Conservation (phyloP, 2,888 invertebrate genomes). For the Ganaspis brasiliensis region DNA sequence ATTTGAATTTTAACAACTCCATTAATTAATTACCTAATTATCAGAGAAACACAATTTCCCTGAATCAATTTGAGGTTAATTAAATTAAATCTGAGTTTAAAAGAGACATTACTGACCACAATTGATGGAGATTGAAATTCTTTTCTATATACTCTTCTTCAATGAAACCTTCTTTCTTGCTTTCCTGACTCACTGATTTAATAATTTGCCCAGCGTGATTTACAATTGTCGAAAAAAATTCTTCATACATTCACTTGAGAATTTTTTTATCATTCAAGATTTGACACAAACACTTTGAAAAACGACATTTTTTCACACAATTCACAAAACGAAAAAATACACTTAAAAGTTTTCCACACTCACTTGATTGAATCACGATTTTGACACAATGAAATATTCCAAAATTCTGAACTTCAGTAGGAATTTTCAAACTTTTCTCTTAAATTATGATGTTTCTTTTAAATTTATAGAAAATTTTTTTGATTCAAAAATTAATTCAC, state of each 20-base stretch:
- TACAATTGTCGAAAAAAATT: conserved; percentile 6
- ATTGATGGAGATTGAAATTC: conserved; percentile 25
- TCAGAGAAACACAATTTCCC: neutral
- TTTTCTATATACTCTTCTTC: neutral
- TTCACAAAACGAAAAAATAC: no score
- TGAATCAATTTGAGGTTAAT: conserved; percentile 2
- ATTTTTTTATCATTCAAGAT: neutral
- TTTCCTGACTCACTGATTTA: neutral
- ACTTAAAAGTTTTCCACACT: no score
- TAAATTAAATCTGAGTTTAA: conserved; percentile 26
- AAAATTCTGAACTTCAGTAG: no score
- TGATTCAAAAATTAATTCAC: no score
- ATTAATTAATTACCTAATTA: neutral
- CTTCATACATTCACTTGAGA: neutral
- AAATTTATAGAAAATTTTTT: no score
- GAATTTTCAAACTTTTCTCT: no score
- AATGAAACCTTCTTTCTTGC: conserved; percentile 44
- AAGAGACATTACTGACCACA: conserved; percentile 28
- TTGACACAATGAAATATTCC: no score
- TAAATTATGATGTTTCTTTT: no score
- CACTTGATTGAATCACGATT: no score
- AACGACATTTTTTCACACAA: neutral
- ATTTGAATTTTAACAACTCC: no score
- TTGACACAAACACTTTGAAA: neutral
- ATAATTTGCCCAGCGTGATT: neutral